Percentiles rank a stretch among this genome's conserved stretches.
phyloP scores from a whole-genome alignment of 2,113 vertebrate species.

The Chloroceryle aenea region DNA sequence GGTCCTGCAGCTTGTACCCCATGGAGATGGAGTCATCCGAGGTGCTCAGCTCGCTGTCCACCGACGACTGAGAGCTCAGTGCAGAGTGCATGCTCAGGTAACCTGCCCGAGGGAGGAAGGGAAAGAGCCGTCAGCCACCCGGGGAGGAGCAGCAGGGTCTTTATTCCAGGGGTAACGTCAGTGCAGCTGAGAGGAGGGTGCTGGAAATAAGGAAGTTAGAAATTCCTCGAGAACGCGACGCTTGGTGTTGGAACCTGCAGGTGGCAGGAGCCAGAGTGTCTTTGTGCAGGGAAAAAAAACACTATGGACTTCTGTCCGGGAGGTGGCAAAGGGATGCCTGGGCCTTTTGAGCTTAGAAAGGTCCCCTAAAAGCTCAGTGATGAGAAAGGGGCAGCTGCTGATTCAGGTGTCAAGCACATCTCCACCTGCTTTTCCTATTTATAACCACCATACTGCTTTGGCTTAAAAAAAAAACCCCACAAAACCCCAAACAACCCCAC shows the following conservation, averaged over 20 bases:
- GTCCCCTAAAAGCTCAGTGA: neutral
- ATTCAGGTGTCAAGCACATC: neutral
- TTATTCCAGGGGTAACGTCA: neutral
- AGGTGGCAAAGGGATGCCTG: neutral
- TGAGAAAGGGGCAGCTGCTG: neutral
- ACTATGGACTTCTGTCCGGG: neutral
- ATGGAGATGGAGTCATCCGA: conserved; percentile 94
- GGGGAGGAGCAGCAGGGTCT: neutral
- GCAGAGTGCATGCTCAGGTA: conserved; percentile 81
- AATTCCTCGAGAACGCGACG: fast-evolving
- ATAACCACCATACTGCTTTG: neutral
- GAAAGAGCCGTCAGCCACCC: neutral
- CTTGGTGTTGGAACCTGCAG: neutral
- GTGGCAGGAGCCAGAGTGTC: neutral
- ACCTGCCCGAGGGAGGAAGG: conserved; percentile 57
- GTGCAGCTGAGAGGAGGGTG: neutral
- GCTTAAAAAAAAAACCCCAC: too few species aligned
- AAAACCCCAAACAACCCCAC: too few species aligned
- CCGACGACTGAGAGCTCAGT: conserved; percentile 91
- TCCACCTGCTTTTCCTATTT: neutral
- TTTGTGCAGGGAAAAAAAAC: neutral
- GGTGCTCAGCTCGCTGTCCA: conserved; percentile 91
- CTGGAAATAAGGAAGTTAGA: neutral
- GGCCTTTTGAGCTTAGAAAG: neutral
- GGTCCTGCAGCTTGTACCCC: conserved; percentile 93